phyloP scores from a whole-genome alignment of 2,888 invertebrate species.

The Rhopalosiphum nymphaeae region DNA sequence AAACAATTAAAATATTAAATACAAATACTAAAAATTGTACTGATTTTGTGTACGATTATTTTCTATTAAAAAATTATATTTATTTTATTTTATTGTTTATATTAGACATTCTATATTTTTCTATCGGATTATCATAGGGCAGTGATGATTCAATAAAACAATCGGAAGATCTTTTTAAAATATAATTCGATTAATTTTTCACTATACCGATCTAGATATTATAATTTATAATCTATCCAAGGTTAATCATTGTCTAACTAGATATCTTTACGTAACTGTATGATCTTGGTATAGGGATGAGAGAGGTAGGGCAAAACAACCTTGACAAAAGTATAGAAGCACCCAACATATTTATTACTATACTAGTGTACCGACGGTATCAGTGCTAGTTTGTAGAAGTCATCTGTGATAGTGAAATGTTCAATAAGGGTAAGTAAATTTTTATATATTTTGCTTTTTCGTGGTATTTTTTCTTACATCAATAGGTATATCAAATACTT shows the following conservation, averaged over 20 bases:
- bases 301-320: conserved; percentile 63
- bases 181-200: conserved; percentile 15
- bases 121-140: neutral
- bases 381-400: conserved; percentile 54
- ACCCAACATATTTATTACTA: conserved; percentile 60
- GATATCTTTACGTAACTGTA: conserved; percentile 47
- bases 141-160: neutral
- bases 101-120: neutral
- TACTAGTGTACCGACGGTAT: conserved; percentile 36
- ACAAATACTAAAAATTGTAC: neutral
- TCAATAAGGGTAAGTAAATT: conserved; percentile 55
- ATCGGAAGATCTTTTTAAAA: neutral
- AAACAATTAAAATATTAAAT: neutral
- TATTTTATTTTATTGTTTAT: neutral
- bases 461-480: neutral
- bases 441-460: neutral
- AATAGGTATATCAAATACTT: neutral
- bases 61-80: neutral
- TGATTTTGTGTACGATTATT: neutral
- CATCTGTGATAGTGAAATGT: neutral
- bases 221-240: conserved; percentile 30
- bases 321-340: conserved; percentile 63
- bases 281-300: conserved; percentile 63
- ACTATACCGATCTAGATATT: conserved; percentile 40
- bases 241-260: conserved; percentile 51